Conservation (phyloP, 2,797 vertebrate genomes). For the Melanotaenia boesemani region DNA sequence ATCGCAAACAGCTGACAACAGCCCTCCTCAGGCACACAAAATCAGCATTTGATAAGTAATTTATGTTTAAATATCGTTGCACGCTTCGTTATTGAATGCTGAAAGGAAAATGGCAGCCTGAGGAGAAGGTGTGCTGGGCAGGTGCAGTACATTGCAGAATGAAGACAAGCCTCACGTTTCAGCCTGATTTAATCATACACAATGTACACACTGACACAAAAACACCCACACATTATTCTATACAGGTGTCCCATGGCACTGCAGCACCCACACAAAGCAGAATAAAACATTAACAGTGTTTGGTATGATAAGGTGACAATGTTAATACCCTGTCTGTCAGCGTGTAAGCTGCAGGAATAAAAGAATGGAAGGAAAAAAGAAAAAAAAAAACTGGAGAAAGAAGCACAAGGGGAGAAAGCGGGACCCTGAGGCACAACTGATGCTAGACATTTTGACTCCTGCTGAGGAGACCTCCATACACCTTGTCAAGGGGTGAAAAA, state of each 20-base stretch:
- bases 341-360: constrained; percentile 55
- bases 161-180: constrained; percentile 62
- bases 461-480: constrained; percentile 55
- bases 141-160: constrained; percentile 29
- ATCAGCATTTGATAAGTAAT: constrained; percentile 44
- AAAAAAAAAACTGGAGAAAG: constrained; percentile 5
- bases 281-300: constrained; percentile 74
- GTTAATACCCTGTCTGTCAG: constrained; percentile 74
- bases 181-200: constrained; percentile 44
- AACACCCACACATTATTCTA: constrained; percentile 7
- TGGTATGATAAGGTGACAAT: constrained; percentile 67
- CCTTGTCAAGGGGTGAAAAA: constrained; percentile 35
- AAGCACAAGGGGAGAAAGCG: constrained; percentile 26
- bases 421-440: constrained; percentile 71
- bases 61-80: constrained; percentile 26
- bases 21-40: constrained; percentile 32
- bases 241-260: constrained; percentile 43
- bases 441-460: constrained; percentile 74
- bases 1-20: constrained; percentile 71
- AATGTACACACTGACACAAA: constrained; percentile 31
- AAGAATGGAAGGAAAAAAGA: constrained; percentile 45
- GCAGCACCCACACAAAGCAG: constrained; percentile 44
- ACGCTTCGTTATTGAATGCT: constrained; percentile 23
- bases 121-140: constrained; percentile 51
- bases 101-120: constrained; percentile 28